Percentiles rank a stretch among this genome's conserved stretches.
phyloP scores from a whole-genome alignment of 1,140 invertebrate species.

The Leptoteleia sp. region DNA sequence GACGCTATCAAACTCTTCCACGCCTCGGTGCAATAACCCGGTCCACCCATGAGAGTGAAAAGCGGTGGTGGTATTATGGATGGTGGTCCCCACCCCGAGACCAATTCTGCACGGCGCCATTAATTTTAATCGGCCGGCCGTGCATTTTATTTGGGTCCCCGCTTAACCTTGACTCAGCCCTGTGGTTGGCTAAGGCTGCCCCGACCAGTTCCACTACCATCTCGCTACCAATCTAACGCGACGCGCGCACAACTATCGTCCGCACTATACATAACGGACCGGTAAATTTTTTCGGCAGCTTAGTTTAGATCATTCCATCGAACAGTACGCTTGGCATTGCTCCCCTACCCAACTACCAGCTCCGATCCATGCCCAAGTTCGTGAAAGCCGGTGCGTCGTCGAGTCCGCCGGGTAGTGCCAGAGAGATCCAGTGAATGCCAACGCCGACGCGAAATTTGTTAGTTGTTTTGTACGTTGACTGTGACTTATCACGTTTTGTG shows the following conservation, averaged over 20 bases:
- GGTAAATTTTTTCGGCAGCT: conserved; percentile 36
- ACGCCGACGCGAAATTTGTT: background rate
- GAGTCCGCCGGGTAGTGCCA: background rate
- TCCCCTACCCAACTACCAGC: background rate
- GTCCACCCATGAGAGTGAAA: conserved; percentile 15
- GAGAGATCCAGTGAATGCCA: background rate
- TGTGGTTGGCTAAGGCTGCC: conserved; percentile 54
- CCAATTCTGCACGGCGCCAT: conserved; percentile 42
- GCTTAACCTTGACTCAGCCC: conserved; percentile 56
- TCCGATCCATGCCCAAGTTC: too few relatives aligned
- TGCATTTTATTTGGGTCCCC: conserved; percentile 57
- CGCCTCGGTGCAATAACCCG: conserved; percentile 46
- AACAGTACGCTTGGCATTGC: conserved; percentile 6
- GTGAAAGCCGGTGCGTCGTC: background rate
- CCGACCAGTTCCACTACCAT: conserved; percentile 37
- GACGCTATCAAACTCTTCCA: conserved; percentile 18
- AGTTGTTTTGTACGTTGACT: background rate
- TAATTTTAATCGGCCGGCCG: conserved; percentile 47
- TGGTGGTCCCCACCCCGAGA: conserved; percentile 2
- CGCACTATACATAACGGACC: conserved; percentile 43
- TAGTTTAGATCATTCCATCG: conserved; percentile 58
- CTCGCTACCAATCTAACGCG: conserved; percentile 27
- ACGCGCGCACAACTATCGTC: conserved; percentile 44
- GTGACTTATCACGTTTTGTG: conserved; percentile 3
- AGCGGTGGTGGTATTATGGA: conserved; percentile 31